Conservation (phyloP, 2,797 vertebrate species). For the Champsocephalus esox region DNA sequence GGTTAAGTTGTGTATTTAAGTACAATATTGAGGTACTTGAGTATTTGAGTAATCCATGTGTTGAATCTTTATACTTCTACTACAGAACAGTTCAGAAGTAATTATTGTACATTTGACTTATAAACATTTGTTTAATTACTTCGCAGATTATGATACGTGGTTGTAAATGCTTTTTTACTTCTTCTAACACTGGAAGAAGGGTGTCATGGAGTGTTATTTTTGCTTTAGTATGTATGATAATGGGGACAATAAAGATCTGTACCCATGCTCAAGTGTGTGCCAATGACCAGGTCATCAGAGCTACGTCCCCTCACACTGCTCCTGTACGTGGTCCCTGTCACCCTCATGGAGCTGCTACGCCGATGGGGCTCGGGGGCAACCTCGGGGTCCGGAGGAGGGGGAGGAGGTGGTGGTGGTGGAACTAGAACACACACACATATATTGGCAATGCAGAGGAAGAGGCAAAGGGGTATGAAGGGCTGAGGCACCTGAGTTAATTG, state of each 20-base stretch:
- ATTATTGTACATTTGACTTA: too few relatives aligned
- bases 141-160: too few relatives aligned
- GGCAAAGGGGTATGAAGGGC: slow-evolving; percentile 40
- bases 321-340: slow-evolving; percentile 88
- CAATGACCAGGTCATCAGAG: slow-evolving; percentile 87
- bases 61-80: too few relatives aligned
- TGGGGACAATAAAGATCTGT: slow-evolving; percentile 48
- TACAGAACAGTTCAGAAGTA: too few relatives aligned
- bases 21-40: too few relatives aligned
- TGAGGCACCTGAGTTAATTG: slow-evolving; percentile 24
- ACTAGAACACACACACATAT: slow-evolving; percentile 73
- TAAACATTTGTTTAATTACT: too few relatives aligned
- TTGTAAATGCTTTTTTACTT: too few relatives aligned
- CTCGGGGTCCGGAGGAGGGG: slow-evolving; percentile 86
- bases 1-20: not conserved
- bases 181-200: not conserved
- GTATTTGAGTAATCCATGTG: too few relatives aligned
- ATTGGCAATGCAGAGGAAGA: slow-evolving; percentile 52
- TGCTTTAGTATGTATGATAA: slow-evolving; percentile 18
- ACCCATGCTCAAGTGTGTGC: slow-evolving; percentile 87
- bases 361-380: slow-evolving; percentile 86
- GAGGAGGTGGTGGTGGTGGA: slow-evolving; percentile 78
- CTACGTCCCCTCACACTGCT: slow-evolving; percentile 88
- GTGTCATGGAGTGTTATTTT: slow-evolving; percentile 13
- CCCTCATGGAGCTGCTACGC: slow-evolving; percentile 90